phyloP scores from a whole-genome alignment of 2,888 invertebrate species.

The Protophormia terraenovae region DNA sequence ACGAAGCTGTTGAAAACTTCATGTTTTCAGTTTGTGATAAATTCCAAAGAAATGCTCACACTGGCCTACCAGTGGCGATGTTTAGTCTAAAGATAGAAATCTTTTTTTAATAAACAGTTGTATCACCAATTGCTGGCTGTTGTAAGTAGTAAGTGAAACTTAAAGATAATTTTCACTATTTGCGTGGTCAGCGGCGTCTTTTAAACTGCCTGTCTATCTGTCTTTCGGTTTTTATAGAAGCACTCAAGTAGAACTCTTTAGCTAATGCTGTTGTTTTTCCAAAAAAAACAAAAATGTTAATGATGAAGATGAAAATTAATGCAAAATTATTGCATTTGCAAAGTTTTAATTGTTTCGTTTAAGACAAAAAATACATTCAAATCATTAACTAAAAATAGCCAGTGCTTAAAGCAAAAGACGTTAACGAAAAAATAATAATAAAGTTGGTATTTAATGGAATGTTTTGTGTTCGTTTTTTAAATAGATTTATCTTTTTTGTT shows the following conservation, averaged over 20 bases:
- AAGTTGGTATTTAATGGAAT: conserved; percentile 53
- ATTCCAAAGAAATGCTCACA: conserved; percentile 8
- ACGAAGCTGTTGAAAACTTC: conserved; percentile 32
- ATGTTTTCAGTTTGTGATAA: conserved; percentile 12
- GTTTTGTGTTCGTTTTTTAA: conserved; percentile 7
- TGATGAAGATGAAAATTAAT: conserved; percentile 62
- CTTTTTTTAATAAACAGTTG: neutral
- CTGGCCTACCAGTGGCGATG: conserved; percentile 30
- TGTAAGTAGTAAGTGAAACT: conserved; percentile 21
- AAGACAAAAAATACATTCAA: conserved; percentile 10
- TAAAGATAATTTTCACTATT: conserved; percentile 49
- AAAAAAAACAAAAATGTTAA: neutral
- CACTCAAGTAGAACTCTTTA: conserved; percentile 62
- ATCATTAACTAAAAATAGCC: conserved; percentile 28
- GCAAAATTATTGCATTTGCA: conserved; percentile 50
- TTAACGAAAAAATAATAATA: neutral
- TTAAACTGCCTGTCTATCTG: conserved; percentile 40
- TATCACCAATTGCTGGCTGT: neutral
- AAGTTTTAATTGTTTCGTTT: conserved; percentile 65
- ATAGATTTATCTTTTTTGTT: conserved; percentile 4
- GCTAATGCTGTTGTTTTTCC: conserved; percentile 11
- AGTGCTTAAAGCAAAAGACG: neutral
- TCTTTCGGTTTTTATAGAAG: no score
- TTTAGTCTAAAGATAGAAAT: conserved; percentile 24
- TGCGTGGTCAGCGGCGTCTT: conserved; percentile 59